Conservation (phyloP, 2,888 invertebrate species). For the Ornithoptera priamus region DNA sequence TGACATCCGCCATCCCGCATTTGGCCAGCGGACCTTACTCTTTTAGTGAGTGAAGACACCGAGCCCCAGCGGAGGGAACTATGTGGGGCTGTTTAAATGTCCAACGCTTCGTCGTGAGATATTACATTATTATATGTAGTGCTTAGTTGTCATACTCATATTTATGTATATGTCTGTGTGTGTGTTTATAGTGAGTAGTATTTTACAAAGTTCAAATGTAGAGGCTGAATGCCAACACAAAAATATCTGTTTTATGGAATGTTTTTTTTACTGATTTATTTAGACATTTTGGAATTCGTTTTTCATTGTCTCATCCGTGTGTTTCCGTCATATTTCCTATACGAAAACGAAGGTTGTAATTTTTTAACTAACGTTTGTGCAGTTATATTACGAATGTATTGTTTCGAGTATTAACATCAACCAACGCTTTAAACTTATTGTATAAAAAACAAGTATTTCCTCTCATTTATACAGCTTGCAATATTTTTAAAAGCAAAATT, state of each 20-base stretch:
- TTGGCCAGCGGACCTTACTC: too few relatives aligned
- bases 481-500: constrained; percentile 14
- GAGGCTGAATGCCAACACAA: constrained; percentile 8
- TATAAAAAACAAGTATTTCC: constrained; percentile 10
- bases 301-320: background rate
- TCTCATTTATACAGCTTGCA: background rate
- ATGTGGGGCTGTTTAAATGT: background rate
- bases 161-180: constrained; percentile 36
- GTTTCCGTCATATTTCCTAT: constrained; percentile 25
- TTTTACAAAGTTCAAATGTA: constrained; percentile 18
- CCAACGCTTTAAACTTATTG: background rate
- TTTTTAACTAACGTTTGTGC: constrained; percentile 32
- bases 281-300: constrained; percentile 3
- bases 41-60: too few relatives aligned
- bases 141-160: constrained; percentile 38
- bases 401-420: constrained; percentile 17
- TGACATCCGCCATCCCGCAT: too few relatives aligned
- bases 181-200: constrained; percentile 49
- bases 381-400: constrained; percentile 18
- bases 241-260: constrained; percentile 15
- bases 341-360: constrained; percentile 33
- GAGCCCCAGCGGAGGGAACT: too few relatives aligned
- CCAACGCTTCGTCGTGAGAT: constrained; percentile 9
- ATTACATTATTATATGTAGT: constrained; percentile 37
- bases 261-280: background rate